Evolutionary conservation across 1,140 invertebrate genomes (phyloP), one percentile per base, ranked within the genome.

Genomic region (Zaprionus gabonicus): DNA sequence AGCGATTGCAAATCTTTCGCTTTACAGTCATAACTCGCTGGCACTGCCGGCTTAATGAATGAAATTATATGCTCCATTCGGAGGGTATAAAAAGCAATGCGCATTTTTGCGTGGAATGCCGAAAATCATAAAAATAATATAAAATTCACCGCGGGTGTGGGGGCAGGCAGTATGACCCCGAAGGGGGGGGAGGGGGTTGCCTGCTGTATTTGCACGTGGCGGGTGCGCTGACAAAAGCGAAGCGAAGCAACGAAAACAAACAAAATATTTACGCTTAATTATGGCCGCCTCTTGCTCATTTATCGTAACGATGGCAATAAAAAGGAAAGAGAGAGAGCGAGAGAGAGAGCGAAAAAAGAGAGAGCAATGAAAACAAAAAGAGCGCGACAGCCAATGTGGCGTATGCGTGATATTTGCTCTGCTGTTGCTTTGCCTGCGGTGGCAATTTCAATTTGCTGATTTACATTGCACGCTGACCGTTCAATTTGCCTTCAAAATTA

Each of bases 251-350:
- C 44, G 53, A 60, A 69, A 69, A 51, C 57, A 59, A 69, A 60
- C 67, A 69, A 60, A 69, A 69, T 60, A 38, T 69, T 60, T 60
- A 69, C 34, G 56, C 71, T 73, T 67, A 73, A 73, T 73, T 73
- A 60, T 53, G 17, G 63, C 41, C 44, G 56, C 38, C 38, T 28
- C 20, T 44, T 67, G 55, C 56, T 53, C 71, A 73, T 67, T 72
- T 73, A 31, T 41, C 55, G 46, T 27, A 67, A 41, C 62, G 70
- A 71, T 31, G 25, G 53, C 53, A 64, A 71, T 65, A 49, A 71
- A 46, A 49, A 53, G 27, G 20, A 17, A 44, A 2, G 1, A 44
- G n/a, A 44, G 13, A 44, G 15, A 44, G 5, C 0, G 1, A n/a
- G 15, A 6, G 41, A 7, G n/a, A 7, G 7, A 13, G 12, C 2